A percentile compares a stretch with the other conserved stretches of the same genome.
Evolutionary conservation across 37 sponge, comb jelly and placozoan genomes (phyloP).

Genomic region (Aphrocallistes beatrix): DNA sequence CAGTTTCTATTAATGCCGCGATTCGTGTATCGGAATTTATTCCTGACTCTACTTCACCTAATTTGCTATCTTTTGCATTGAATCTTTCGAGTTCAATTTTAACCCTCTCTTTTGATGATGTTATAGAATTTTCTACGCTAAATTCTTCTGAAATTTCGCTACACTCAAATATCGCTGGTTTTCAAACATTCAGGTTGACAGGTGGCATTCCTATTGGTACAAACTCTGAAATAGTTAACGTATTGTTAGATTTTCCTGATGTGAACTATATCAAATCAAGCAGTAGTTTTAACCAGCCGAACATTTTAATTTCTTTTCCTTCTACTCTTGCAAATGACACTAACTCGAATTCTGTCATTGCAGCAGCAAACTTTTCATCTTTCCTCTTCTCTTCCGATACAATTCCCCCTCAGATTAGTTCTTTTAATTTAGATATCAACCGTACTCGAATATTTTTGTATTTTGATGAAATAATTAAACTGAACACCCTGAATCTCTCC

Average conservation of each 20-base stretch:
- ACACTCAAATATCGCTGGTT: slow-evolving; percentile 27
- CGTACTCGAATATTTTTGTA: slow-evolving; percentile 29
- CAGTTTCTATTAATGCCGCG: slow-evolving; percentile 21
- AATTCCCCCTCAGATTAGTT: slow-evolving; percentile 37
- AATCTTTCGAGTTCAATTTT: slow-evolving; percentile 29
- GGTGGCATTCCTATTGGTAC: neutral
- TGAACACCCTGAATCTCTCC: neutral
- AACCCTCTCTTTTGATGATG: slow-evolving; percentile 59
- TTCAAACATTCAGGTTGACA: slow-evolving; percentile 12
- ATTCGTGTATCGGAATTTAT: slow-evolving; percentile 31
- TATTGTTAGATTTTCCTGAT: neutral
- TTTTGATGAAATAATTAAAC: slow-evolving; percentile 31
- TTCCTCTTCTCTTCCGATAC: slow-evolving; percentile 39
- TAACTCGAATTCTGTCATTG: slow-evolving; percentile 11
- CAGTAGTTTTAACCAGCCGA: neutral
- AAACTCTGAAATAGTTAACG: neutral
- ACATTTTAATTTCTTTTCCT: slow-evolving; percentile 49
- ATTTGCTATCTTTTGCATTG: slow-evolving; percentile 48
- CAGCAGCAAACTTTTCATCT: slow-evolving; percentile 21
- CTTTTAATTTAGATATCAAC: slow-evolving; percentile 55
- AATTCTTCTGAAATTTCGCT: slow-evolving; percentile 43
- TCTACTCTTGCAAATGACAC: slow-evolving; percentile 47
- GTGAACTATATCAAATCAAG: neutral
- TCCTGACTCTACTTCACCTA: slow-evolving; percentile 48
- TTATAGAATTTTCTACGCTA: slow-evolving; percentile 39